phyloP scores from a whole-genome alignment of 92 coral and sea anemone genomes.

The Porites divaricata region DNA sequence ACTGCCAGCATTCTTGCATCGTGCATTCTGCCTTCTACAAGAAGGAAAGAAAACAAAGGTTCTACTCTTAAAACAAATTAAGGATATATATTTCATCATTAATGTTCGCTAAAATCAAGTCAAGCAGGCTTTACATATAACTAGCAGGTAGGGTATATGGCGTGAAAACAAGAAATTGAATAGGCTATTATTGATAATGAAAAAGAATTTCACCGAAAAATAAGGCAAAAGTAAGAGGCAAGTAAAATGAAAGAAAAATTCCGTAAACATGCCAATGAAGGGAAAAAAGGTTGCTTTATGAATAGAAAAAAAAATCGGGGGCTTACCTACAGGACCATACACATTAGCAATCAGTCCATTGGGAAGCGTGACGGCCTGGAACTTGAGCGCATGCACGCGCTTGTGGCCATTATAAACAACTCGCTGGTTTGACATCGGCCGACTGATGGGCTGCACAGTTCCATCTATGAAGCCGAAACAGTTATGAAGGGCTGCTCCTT shows the following conservation, averaged over 20 bases:
- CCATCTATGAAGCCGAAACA: slow-evolving; percentile 7
- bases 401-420: too few relatives aligned
- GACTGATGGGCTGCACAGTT: background rate
- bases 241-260: slow-evolving; percentile 22
- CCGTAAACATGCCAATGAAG: slow-evolving; percentile 7
- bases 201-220: slow-evolving; percentile 24
- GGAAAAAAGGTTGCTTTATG: slow-evolving; percentile 24
- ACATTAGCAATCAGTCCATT: slow-evolving; percentile 16
- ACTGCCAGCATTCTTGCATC: slow-evolving; percentile 51
- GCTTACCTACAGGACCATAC: slow-evolving; percentile 24
- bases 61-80: too few relatives aligned
- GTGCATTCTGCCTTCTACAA: slow-evolving; percentile 31
- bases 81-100: too few relatives aligned
- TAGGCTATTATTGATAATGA: slow-evolving; percentile 26
- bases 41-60: slow-evolving; percentile 21
- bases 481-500: slow-evolving; percentile 25
- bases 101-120: too few relatives aligned
- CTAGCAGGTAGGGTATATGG: slow-evolving; percentile 30
- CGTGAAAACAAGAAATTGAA: slow-evolving; percentile 29
- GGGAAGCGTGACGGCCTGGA: slow-evolving; percentile 17
- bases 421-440: too few relatives aligned
- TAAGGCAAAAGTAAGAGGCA: slow-evolving; percentile 45
- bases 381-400: slow-evolving; percentile 13
- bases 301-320: slow-evolving; percentile 11
- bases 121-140: too few relatives aligned